Percentiles rank a stretch among this genome's conserved stretches.
These are phyloP conservation scores for Sus cebifrons DNA, from an alignment of 2,797 vertebrate genomes.

Conservation along the genomic window DNA sequence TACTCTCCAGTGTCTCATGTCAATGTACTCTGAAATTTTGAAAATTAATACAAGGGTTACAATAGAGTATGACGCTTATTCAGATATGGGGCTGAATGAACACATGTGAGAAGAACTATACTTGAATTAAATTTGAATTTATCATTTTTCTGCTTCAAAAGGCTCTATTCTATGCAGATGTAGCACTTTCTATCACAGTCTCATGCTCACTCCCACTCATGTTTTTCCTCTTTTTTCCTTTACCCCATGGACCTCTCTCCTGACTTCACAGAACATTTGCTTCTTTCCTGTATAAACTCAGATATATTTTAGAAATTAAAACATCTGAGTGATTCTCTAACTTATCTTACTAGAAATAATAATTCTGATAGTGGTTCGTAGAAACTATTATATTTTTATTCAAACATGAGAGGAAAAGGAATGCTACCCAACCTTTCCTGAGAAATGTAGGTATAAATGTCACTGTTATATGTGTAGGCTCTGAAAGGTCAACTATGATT, in stretches of 20 bases:
- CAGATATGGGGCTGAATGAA: neutral
- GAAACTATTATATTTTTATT: neutral
- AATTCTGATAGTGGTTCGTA: constrained; percentile 10
- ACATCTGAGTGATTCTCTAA: neutral
- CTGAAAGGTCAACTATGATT: neutral
- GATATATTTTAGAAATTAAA: constrained; percentile 43
- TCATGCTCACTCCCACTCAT: neutral
- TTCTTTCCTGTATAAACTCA: neutral
- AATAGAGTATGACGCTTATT: neutral
- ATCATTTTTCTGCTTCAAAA: neutral
- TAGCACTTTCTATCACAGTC: neutral
- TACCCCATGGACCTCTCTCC: neutral
- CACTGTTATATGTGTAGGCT: neutral
- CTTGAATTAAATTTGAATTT: neutral
- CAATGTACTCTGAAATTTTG: neutral
- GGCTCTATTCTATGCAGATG: neutral
- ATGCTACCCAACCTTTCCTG: neutral
- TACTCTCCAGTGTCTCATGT: neutral
- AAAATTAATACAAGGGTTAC: neutral
- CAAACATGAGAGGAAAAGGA: constrained; percentile 17
- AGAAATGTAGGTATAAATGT: neutral
- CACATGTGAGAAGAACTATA: neutral
- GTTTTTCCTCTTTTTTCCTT: neutral
- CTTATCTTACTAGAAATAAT: neutral
- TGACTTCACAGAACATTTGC: neutral